Evolutionary conservation across 2,797 vertebrate species (phyloP), one percentile per base, ranked within the genome.

Genomic region (Adelosebastes latens): DNA sequence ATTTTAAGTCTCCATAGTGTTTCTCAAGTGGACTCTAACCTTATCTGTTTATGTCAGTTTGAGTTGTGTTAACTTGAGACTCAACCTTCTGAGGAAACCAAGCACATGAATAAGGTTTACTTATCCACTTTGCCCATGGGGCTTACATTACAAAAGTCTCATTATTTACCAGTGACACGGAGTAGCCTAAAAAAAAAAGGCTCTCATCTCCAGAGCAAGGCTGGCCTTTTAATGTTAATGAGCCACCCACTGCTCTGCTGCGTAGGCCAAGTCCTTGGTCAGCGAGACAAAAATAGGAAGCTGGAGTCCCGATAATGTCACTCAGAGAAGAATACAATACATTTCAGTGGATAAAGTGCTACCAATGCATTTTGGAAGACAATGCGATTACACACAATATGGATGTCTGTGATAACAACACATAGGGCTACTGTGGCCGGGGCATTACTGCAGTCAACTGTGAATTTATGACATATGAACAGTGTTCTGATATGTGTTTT

Each of bases 171-270:
- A 66, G 86, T 85, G 85, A 90, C 87, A 91, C 80, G 27, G 83
- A 85, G 80, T 52, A 62, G 63, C 63, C 67, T 67, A 66, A 76
- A n/a, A 52, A 78, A 31, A 65, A 46, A 58, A 75, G 42, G 16
- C 36, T 59, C 52, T 81, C 74, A 79, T 88, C 68, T 83, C 64
- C 36, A 29, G 78, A 87, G 75, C 79, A 70, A 24, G 68, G 42
- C 81, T 72, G 72, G 88, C 79, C 89, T 90, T 92, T 88, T 85
- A 83, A 88, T 87, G 90, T 84, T 91, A 88, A 94, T 83, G 84
- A 90, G 83, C 74, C 81, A 53, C 80, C 83, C 76, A 73, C 77
- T 78, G 74, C 63, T 81, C 58, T 60, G 76, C 71, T 79, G 70
- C 8, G 5, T 5, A 75, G 75, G 77, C 83, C 74, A 84, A 83